Base-by-base conservation (phyloP, 2,888 invertebrate genomes). In the Synergus umbraculus region DNA sequence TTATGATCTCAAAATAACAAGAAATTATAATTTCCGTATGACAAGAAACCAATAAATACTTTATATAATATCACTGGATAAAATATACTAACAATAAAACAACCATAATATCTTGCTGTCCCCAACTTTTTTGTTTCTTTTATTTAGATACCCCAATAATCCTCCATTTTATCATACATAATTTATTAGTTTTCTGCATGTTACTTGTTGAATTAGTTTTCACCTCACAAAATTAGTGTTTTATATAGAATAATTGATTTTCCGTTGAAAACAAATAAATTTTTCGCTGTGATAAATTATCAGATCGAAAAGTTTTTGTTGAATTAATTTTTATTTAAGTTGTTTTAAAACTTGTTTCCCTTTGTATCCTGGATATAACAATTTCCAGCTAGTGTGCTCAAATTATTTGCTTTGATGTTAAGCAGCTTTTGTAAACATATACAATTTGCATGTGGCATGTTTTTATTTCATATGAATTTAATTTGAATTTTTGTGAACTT, bases 381-480 rank as follows among this genome's bases (percentile, higher is more conserved):
- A n/a, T 54, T 54, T n/a, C 1, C 1, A 54, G 15, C 7, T n/a
- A 15, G 54, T 8, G 8, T 2, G n/a, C 2, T 54, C n/a, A 54
- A 54, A 8, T 65, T 37, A n/a, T 8, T 66, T n/a, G 43, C 66
- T 66, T 66, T 18, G 54, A 54, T 54, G 54, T 54, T 54, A n/a
- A 54, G 54, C n/a, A 54, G 54, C 54, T 54, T 54, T 54, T n/a
- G 8, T 66, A 65, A 65, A 43, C n/a, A 22, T 22, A 37, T 65
- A 41, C n/a, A 54, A n/a, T 44, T 69, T 69, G 69, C 69, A 69
- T 69, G 69, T 46, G 69, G 69, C 69, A 69, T 69, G 69, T 69
- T 46, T 69, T 69, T 29, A 44, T 43, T 67, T 46, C 44, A 44
- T 67, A 18, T 67, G 10, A 63, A 63, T 63, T 64, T 54, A 2